Evolutionary conservation across 1,140 invertebrate genomes (phyloP).

Genomic region (Conus betulinus): DNA sequence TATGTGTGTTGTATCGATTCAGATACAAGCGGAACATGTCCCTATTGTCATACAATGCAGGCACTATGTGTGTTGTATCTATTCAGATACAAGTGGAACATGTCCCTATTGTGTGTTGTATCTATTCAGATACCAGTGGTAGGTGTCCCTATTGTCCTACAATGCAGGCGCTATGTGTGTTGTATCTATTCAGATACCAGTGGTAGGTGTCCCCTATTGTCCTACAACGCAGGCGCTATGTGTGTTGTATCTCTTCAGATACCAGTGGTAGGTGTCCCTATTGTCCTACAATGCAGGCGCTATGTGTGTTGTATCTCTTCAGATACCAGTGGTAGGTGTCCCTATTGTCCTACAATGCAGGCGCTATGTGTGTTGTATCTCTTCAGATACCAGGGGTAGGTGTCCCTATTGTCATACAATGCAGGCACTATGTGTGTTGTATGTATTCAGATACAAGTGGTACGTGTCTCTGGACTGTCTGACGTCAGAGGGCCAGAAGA

Average conservation of each 20-base stretch:
- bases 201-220: conserved; percentile 85
- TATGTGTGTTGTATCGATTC: conserved; percentile 38
- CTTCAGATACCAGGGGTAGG: conserved; percentile 82
- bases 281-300: background rate
- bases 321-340: conserved; percentile 86
- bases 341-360: conserved; percentile 71
- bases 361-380: conserved; percentile 23
- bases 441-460: conserved; percentile 79
- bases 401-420: conserved; percentile 80
- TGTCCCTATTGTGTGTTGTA: conserved; percentile 80
- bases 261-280: conserved; percentile 87
- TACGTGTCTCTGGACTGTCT: conserved; percentile 88
- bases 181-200: conserved; percentile 66
- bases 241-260: conserved; percentile 59
- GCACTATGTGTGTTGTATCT: conserved; percentile 22
- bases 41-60: conserved; percentile 73
- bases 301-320: conserved; percentile 38
- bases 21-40: conserved; percentile 85
- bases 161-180: background rate
- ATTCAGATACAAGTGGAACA: conserved; percentile 82
- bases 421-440: conserved; percentile 3
- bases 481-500: conserved; percentile 78
- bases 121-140: conserved; percentile 81
- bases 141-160: conserved; percentile 83
- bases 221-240: background rate